A percentile compares a stretch with the other conserved stretches of the same genome.
These are phyloP conservation scores for Lutjanus erythropterus DNA, from an alignment of 2,113 vertebrate species.

Conservation along the genomic window DNA sequence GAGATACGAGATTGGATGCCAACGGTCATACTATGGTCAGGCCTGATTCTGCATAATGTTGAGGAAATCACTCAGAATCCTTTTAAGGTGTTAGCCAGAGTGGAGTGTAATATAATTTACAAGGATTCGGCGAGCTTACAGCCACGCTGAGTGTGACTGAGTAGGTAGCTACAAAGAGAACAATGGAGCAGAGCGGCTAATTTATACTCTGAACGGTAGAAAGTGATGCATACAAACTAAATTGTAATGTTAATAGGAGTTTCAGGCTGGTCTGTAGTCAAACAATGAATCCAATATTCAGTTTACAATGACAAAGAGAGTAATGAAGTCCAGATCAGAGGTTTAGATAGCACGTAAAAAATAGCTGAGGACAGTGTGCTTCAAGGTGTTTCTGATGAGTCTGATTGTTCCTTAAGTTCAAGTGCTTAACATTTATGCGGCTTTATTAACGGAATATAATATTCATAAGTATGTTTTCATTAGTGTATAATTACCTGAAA, in stretches of 20 bases:
- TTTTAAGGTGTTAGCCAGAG: slow-evolving; percentile 46
- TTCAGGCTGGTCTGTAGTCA: not conserved
- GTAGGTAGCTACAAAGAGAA: slow-evolving; percentile 3
- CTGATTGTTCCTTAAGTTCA: too few relatives aligned
- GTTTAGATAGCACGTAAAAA: not conserved
- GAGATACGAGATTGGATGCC: not conserved
- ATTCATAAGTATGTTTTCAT: too few relatives aligned
- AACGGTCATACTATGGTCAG: slow-evolving; percentile 13
- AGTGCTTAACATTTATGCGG: too few relatives aligned
- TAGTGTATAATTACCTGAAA: too few relatives aligned
- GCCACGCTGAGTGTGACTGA: not conserved
- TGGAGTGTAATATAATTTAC: slow-evolving; percentile 21
- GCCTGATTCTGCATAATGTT: slow-evolving; percentile 26
- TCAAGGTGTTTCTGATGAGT: slow-evolving; percentile 5
- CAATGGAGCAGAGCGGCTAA: not conserved
- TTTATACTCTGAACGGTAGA: slow-evolving; percentile 4
- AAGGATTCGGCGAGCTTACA: not conserved
- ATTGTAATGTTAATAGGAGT: slow-evolving; percentile 30
- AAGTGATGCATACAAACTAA: slow-evolving; percentile 26
- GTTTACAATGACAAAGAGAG: slow-evolving; percentile 3
- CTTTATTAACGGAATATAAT: too few relatives aligned
- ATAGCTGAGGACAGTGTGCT: not conserved
- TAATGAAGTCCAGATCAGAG: slow-evolving; percentile 21
- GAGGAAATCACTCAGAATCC: slow-evolving; percentile 37
- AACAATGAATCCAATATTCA: slow-evolving; percentile 30